Base-by-base conservation (phyloP, 92 coral and sea anemone genomes). In the Pocillopora grandis region DNA sequence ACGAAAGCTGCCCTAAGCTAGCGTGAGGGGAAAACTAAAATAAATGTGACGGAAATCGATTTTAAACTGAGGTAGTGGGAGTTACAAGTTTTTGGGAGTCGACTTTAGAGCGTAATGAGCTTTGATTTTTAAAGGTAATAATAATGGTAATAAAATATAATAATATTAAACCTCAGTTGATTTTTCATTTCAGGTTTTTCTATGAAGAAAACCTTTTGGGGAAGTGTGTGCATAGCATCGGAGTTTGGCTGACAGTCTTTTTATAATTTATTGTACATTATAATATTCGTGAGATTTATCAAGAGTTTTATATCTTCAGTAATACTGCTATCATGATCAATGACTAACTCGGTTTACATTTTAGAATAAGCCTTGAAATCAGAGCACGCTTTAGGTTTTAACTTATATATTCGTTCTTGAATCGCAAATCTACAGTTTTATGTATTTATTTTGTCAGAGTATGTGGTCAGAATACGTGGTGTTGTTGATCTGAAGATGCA, bases 231-330 rank as follows among this genome's bases (percentile, higher is more conserved):
- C 56, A 70, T 15, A 55, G 55, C 75, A 79, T 21, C 27, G 83
- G 72, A 79, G 83, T 79, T 79, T 58, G 52, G 12, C 74, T 21
- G 19, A 20, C 63, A 9, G 58, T 10, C 19, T 66, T 55, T 68
- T 80, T 57, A 20, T 76, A 80, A 80, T 79, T 79, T 79, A 80
- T 80, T 67, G 62, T 67, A 80, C 66, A 66, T 79, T 42, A 64
- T 66, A 69, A 80, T 31, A 80, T 67, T 68, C 62, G 52, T 57
- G 58, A 80, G 76, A 80, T 56, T 68, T 68, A 67, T 80, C 49
- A 33, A 80, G 76, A 80, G 84, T 70, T 67, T 67, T 79, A 62
- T 78, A 78, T 35, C 37, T 42, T 62, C 61, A 16, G 12, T 36
- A 42, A n/a, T 59, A 42, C 59, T 64, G 81, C 57, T 42, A 11